A percentile compares a stretch with the other conserved stretches of the same genome.
Conservation (phyloP, 2,797 vertebrate species). For the Tenualosa ilisha region DNA sequence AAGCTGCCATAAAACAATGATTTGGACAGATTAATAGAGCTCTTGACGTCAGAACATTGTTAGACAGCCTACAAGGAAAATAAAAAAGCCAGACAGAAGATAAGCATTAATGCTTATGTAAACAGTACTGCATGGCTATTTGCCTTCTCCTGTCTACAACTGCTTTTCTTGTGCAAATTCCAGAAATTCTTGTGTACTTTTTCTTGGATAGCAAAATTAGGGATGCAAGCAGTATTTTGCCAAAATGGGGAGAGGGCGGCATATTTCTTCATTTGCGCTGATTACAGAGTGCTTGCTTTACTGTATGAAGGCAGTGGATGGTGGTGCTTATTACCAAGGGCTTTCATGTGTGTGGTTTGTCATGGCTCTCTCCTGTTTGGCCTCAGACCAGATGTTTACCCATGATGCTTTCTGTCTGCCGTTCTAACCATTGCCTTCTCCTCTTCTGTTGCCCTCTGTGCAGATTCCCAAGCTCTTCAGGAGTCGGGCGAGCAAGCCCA, state of each 20-base stretch:
- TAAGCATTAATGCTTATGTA: slow-evolving; percentile 74
- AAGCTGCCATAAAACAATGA: slow-evolving; percentile 56
- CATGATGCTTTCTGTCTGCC: background rate
- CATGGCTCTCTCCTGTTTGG: background rate
- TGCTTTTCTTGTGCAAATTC: slow-evolving; percentile 66
- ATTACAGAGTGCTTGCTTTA: background rate
- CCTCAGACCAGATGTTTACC: background rate
- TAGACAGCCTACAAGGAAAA: slow-evolving; percentile 63
- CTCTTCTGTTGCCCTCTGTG: background rate
- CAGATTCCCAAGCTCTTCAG: slow-evolving; percentile 92
- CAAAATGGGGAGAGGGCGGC: background rate
- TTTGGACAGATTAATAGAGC: slow-evolving; percentile 68
- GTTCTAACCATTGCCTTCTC: slow-evolving; percentile 34
- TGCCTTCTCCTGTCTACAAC: slow-evolving; percentile 62
- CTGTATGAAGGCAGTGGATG: background rate
- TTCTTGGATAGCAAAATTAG: slow-evolving; percentile 46
- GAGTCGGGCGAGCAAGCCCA: slow-evolving; percentile 90
- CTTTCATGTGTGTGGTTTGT: background rate
- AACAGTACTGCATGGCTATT: slow-evolving; percentile 70
- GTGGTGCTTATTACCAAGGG: background rate
- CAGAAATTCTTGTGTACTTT: slow-evolving; percentile 51
- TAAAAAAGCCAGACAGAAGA: slow-evolving; percentile 72
- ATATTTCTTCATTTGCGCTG: slow-evolving; percentile 3
- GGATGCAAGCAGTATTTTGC: slow-evolving; percentile 51
- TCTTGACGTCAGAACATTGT: slow-evolving; percentile 71